Base-by-base conservation (phyloP, 2,888 invertebrate species). In the Lamellibrachia satsuma region DNA sequence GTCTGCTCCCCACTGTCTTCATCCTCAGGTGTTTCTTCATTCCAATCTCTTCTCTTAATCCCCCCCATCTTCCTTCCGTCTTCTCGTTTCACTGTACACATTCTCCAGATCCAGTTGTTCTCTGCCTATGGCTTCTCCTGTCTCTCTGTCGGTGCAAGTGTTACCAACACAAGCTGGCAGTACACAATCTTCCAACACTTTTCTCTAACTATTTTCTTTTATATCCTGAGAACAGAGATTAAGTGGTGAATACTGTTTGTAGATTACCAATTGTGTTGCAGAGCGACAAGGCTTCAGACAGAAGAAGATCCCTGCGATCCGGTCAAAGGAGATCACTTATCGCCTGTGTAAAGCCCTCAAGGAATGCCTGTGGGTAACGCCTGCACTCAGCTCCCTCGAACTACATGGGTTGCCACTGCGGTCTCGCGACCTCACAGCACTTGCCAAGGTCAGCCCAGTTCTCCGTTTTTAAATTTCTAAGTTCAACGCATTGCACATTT, bases 241-340 rank as follows among this genome's bases (percentile, higher is more conserved):
- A 39, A 39, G 39, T 39, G 39, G 39, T 39, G 39, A 39, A 39
- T 39, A 39, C 27, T 90, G 27, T 51, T 90, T 51, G 55, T 9
- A 75, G 15, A 75, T 11, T 60, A 60, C 22, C 11, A 15, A 15
- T 60, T 22, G 22, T 22, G 22, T 75, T 75, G 75, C 75, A 75
- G 75, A 75, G 22, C 75, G 75, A 4, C 75, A 75, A 75, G 75
- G 75, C 3, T 75, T 75, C 15, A 15, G 75, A 60, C 93, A 55
- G 92, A 92, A 90, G 91, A 94, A 93, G 92, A 93, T 93, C 7
- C 96, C 96, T 3, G 95, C 96, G 0, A 95, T 96, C 3, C 94
- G 96, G 6, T 96, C 95, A 0, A 96, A 96, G 93, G 96, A 96
- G 93, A 95, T 96, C 92, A 96, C 96, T 0, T 95, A 96, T 92